Evolutionary conservation across 2,797 vertebrate genomes (phyloP).

Genomic region (Pogoniulus pusillus): DNA sequence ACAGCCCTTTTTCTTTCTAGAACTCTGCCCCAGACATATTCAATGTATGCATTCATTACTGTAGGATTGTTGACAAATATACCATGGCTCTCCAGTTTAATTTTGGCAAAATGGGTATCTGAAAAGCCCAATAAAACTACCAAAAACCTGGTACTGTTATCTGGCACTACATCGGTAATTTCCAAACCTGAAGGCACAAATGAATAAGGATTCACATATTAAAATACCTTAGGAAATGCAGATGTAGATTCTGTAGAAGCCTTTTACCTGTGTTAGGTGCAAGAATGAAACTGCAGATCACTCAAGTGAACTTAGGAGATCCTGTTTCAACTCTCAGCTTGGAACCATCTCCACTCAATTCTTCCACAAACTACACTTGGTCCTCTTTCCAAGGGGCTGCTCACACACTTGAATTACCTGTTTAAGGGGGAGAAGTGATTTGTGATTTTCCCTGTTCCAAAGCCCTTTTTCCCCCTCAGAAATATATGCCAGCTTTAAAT

Average conservation of each 20-base stretch:
- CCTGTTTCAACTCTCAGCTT: conserved; percentile 30
- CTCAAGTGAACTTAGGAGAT: not conserved
- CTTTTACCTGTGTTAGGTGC: conserved; percentile 9
- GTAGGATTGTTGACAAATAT: not conserved
- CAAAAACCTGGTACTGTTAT: not conserved
- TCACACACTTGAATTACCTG: conserved; percentile 29
- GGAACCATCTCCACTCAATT: conserved; percentile 49
- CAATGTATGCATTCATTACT: not conserved
- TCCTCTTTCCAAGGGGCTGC: conserved; percentile 9
- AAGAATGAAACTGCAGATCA: not conserved
- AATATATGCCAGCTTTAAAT: conserved; percentile 25
- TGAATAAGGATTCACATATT: not conserved
- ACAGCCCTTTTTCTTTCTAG: not conserved
- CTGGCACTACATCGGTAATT: not conserved
- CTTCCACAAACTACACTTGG: not conserved
- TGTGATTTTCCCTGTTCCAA: conserved; percentile 26
- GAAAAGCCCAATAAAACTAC: not conserved
- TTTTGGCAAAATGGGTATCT: not conserved
- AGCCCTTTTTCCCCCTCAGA: conserved; percentile 1
- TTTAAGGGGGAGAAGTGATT: conserved; percentile 17
- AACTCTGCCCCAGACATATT: not conserved
- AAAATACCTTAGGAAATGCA: not conserved
- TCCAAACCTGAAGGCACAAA: not conserved
- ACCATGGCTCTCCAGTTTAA: not conserved
- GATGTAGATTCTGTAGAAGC: not conserved